Conservation (phyloP, 2,113 vertebrate species). For the Siniperca chuatsi region DNA sequence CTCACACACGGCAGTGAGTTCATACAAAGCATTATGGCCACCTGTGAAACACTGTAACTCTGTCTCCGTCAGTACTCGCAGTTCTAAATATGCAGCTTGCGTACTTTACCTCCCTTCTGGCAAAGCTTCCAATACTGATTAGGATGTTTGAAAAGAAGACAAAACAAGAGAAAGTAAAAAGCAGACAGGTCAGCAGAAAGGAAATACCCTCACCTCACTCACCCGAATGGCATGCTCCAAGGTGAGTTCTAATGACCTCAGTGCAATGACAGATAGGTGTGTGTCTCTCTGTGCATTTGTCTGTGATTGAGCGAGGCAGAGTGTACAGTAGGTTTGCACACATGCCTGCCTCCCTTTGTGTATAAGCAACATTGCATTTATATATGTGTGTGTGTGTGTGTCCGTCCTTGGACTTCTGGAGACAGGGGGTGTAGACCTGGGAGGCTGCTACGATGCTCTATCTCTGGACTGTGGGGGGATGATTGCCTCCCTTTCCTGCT, state of each 20-base stretch:
- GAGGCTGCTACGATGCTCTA: constrained; percentile 51
- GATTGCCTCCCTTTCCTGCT: constrained; percentile 68
- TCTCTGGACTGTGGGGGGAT: constrained; percentile 42
- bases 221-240: constrained; percentile 66
- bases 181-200: constrained; percentile 73
- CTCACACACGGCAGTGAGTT: constrained; percentile 12
- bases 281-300: constrained; percentile 45
- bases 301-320: constrained; percentile 21
- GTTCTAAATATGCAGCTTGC: constrained; percentile 53
- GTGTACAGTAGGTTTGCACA: constrained; percentile 20
- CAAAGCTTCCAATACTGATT: constrained; percentile 62
- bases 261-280: constrained; percentile 65
- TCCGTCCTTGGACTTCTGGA: constrained; percentile 69
- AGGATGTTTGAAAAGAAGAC: constrained; percentile 62
- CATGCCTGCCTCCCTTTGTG: constrained; percentile 41
- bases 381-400: constrained; percentile 26
- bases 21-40: constrained; percentile 13
- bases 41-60: constrained; percentile 58
- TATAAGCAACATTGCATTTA: constrained; percentile 43
- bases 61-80: constrained; percentile 21
- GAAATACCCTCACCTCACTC: constrained; percentile 63
- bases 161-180: constrained; percentile 61
- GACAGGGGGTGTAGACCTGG: constrained; percentile 43
- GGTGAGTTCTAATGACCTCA: constrained; percentile 73
- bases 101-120: constrained; percentile 72